phyloP scores from a whole-genome alignment of 2,113 vertebrate species.

The Cheilinus undulatus region DNA sequence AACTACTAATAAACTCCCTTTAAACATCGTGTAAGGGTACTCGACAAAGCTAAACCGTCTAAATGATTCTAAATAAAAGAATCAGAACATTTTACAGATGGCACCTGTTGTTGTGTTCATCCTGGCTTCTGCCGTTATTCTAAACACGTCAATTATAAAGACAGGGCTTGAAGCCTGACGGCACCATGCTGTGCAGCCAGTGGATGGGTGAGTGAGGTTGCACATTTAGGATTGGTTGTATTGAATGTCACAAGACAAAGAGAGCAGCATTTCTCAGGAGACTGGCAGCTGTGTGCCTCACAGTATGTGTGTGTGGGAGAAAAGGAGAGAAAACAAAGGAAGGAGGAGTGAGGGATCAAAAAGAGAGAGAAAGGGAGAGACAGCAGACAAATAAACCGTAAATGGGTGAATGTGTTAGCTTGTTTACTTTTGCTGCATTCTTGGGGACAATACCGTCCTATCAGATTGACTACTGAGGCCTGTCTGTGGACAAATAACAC shows the following conservation, averaged over 20 bases:
- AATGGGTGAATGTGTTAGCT: constrained; percentile 33
- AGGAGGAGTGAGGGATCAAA: constrained; percentile 29
- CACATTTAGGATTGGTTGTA: constrained; percentile 37
- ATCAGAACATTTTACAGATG: not conserved
- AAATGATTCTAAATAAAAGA: too few relatives aligned
- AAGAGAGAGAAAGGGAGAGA: constrained; percentile 10
- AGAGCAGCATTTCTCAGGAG: constrained; percentile 41
- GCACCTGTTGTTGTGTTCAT: not conserved
- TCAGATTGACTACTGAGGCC: constrained; percentile 35
- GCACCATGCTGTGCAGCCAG: constrained; percentile 32
- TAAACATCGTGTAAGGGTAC: too few relatives aligned
- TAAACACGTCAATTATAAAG: constrained; percentile 9
- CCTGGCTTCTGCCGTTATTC: not conserved
- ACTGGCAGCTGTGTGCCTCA: constrained; percentile 35
- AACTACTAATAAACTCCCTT: too few relatives aligned
- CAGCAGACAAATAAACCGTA: constrained; percentile 5
- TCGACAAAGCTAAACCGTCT: too few relatives aligned
- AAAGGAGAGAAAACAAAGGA: constrained; percentile 42
- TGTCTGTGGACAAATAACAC: constrained; percentile 46
- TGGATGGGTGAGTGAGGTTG: constrained; percentile 9
- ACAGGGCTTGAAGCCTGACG: constrained; percentile 8
- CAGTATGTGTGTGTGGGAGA: constrained; percentile 32
- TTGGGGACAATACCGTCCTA: constrained; percentile 42
- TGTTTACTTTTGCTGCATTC: constrained; percentile 43
- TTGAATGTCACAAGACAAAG: constrained; percentile 60